Base-by-base conservation (phyloP, 2,113 vertebrate species). In the Argyrosomus japonicus region DNA sequence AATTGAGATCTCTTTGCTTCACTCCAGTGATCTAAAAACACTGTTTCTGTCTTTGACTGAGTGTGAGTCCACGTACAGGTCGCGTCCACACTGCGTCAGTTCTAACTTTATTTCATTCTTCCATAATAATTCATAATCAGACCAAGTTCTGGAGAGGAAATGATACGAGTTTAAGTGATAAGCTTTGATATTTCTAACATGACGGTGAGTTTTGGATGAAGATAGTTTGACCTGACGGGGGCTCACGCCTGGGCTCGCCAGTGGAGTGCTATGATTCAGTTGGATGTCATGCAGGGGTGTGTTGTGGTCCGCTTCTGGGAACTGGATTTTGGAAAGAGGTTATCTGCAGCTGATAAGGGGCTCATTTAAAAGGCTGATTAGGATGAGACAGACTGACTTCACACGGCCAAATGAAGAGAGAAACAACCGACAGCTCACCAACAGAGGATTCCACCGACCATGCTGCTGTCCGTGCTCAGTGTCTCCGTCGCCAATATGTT, bases 321-420 rank as follows among this genome's bases (percentile, higher is more conserved):
- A 93, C 62, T 89, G 83, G 85, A 82, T 93, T 85, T 91, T 87
- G 91, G 93, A 92, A 93, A 92, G 91, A 75, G 93, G 93, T 93
- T 95, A 96, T 96, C 95, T 85, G 82, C 87, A 81, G 83, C 95
- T 93, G 96, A 96, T 96, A 95, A 95, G 93, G 36, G 61, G 67
- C 87, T 67, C 71, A 87, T 96, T 96, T 97, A 96, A 97, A 97
- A 96, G 92, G 94, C 93, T 79, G 78, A 84, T 69, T 64, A 10
- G 71, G 72, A 87, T 84, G 56, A 69, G 82, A 29, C 74, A 27
- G 17, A 23, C n/a, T 75, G 19, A 68, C 82, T 87, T 87, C 62
- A 68, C 47, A 53, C 58, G 72, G 63, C 36, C 45, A 71, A 18
- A 75, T 54, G 69, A 17, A 60, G 60, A 47, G 27, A 77, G 63